These are phyloP conservation scores for Sesamia nonagrioides DNA, from an alignment of 1,140 invertebrate genomes.

Conservation along the genomic window DNA sequence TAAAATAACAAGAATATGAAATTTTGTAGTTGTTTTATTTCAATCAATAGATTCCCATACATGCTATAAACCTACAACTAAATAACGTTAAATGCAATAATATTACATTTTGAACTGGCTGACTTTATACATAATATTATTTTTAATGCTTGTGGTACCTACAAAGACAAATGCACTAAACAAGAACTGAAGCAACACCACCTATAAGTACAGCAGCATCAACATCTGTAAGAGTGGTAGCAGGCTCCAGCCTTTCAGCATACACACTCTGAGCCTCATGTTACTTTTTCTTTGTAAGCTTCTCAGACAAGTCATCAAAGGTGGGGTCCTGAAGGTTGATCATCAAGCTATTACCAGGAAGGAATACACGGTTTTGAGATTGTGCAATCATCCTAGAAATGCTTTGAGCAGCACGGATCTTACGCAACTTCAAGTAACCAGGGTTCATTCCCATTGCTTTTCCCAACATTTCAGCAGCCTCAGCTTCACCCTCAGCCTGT, in stretches of 20 bases:
- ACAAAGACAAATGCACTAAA: slow-evolving; percentile 66
- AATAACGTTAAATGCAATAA: slow-evolving; percentile 82
- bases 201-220: slow-evolving; percentile 77
- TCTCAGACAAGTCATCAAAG: slow-evolving; percentile 96
- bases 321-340: slow-evolving; percentile 98
- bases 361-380: slow-evolving; percentile 98
- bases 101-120: slow-evolving; percentile 58
- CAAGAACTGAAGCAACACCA: slow-evolving; percentile 76
- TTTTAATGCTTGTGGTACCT: slow-evolving; percentile 63
- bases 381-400: slow-evolving; percentile 98
- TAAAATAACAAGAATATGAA: not conserved
- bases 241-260: slow-evolving; percentile 66
- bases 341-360: slow-evolving; percentile 97
- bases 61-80: slow-evolving; percentile 83
- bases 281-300: slow-evolving; percentile 94
- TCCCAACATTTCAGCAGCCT: slow-evolving; percentile 99
- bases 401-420: slow-evolving; percentile 98
- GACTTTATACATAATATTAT: slow-evolving; percentile 61
- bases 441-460: slow-evolving; percentile 98
- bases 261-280: slow-evolving; percentile 82
- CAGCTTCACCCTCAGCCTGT: slow-evolving; percentile 99
- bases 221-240: slow-evolving; percentile 76
- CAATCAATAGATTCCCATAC: slow-evolving; percentile 74
- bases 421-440: slow-evolving; percentile 98
- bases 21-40: slow-evolving; percentile 62